A percentile compares a stretch with the other conserved stretches of the same genome.
These are phyloP conservation scores for Eupithecia inturbata DNA, from an alignment of 2,888 invertebrate species.

Conservation along the genomic window DNA sequence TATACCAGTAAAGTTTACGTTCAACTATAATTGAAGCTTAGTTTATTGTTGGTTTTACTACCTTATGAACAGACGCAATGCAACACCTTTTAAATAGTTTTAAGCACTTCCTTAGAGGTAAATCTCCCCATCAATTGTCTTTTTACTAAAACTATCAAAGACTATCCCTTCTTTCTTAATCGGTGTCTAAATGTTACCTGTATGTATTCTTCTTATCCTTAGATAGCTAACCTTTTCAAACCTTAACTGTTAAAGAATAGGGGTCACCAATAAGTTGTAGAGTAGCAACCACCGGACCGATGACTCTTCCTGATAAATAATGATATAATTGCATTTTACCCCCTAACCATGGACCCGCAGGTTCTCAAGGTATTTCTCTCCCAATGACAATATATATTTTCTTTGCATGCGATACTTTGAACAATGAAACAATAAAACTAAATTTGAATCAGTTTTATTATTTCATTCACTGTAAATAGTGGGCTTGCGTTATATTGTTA, in stretches of 20 bases:
- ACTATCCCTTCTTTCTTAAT: conserved; percentile 70
- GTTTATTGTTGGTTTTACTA: neutral
- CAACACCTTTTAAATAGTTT: neutral
- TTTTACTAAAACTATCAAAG: conserved; percentile 54
- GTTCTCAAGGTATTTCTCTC: conserved; percentile 85
- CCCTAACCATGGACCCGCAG: conserved; percentile 83
- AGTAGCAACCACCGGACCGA: conserved; percentile 62
- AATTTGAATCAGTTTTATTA: conserved; percentile 45
- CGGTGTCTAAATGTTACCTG: conserved; percentile 77
- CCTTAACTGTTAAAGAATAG: conserved; percentile 61
- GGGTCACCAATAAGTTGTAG: conserved; percentile 71
- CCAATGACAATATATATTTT: conserved; percentile 78
- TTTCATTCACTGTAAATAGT: conserved; percentile 63
- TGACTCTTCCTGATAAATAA: conserved; percentile 76
- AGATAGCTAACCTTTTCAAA: conserved; percentile 64
- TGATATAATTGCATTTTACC: conserved; percentile 81
- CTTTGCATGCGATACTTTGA: conserved; percentile 73
- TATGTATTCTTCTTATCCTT: conserved; percentile 70
- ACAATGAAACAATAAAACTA: conserved; percentile 55
- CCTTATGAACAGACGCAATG: neutral
- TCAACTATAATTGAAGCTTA: neutral
- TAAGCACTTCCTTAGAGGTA: neutral
- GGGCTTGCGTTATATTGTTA: conserved; percentile 64
- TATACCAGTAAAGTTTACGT: neutral
- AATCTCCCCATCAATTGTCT: conserved; percentile 62